These are phyloP conservation scores for Paracanthobrama guichenoti DNA, from an alignment of 2,113 vertebrate species.

Conservation along the genomic window DNA sequence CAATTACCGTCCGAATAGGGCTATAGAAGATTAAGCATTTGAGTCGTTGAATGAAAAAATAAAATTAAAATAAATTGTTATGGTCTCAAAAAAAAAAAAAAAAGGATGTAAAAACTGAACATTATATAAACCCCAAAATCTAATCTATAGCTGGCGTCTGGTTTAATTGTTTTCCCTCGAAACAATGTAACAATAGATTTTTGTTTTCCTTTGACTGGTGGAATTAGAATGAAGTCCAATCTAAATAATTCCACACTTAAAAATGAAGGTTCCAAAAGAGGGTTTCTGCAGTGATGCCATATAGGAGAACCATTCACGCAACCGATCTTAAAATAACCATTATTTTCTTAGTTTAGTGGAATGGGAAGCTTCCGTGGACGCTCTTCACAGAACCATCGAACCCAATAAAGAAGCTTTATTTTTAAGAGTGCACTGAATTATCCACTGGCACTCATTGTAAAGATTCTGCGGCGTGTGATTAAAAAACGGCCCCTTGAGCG, in stretches of 20 bases:
- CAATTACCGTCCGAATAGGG: too few species aligned
- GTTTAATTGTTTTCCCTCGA: neutral
- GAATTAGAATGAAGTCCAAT: slow-evolving; percentile 36
- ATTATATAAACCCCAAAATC: slow-evolving; percentile 37
- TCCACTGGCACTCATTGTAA: slow-evolving; percentile 7
- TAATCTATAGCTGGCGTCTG: neutral
- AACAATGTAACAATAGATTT: slow-evolving; percentile 25
- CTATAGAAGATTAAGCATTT: neutral
- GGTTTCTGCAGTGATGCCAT: too few species aligned
- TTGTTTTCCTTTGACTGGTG: neutral
- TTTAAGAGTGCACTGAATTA: slow-evolving; percentile 33
- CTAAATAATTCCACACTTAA: neutral
- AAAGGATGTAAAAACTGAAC: neutral
- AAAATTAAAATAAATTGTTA: neutral
- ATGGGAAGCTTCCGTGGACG: too few species aligned
- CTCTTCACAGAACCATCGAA: too few species aligned
- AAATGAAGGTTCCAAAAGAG: too few species aligned
- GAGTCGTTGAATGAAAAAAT: neutral
- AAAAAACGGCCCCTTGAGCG: slow-evolving; percentile 52
- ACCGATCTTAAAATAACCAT: too few species aligned
- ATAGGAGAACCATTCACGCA: too few species aligned
- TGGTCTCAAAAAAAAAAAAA: neutral
- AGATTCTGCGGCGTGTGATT: slow-evolving; percentile 34
- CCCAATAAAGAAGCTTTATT: neutral
- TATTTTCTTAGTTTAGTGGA: too few species aligned